A percentile compares a stretch with the other conserved stretches of the same genome.
phyloP scores from a whole-genome alignment of 2,113 vertebrate genomes.

The Triplophysa tibetana region DNA sequence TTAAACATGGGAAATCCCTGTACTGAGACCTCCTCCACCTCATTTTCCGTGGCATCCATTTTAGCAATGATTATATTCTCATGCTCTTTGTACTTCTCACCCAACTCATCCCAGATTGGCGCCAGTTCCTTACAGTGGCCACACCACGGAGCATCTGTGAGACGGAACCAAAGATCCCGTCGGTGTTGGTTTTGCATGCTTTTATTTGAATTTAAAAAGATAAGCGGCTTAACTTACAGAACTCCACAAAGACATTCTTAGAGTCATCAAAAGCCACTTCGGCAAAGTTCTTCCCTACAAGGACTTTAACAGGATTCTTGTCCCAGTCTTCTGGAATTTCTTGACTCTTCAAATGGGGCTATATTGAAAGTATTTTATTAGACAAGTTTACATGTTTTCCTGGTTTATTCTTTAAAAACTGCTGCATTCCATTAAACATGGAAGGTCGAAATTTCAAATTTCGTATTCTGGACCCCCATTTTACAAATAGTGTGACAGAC shows the following conservation, averaged over 20 bases:
- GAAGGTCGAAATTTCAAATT: not conserved
- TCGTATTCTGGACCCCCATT: not conserved
- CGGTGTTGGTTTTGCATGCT: not conserved
- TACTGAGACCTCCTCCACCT: constrained; percentile 78
- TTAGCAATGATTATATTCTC: constrained; percentile 86
- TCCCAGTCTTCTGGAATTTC: constrained; percentile 89
- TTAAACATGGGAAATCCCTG: constrained; percentile 81
- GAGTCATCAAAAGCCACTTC: constrained; percentile 84
- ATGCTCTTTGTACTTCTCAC: constrained; percentile 79
- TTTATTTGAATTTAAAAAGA: not conserved
- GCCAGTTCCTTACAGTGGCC: constrained; percentile 86
- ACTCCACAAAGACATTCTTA: constrained; percentile 92
- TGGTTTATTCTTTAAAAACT: no score
- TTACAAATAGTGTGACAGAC: no score
- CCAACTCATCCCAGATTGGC: constrained; percentile 85
- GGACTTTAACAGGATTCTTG: constrained; percentile 80
- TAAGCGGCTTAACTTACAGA: constrained; percentile 81
- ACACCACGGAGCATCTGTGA: constrained; percentile 90
- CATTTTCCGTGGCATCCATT: constrained; percentile 85
- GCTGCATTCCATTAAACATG: not conserved
- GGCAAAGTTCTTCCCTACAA: constrained; percentile 92
- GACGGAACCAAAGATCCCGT: not conserved
- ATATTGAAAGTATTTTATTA: constrained; percentile 18
- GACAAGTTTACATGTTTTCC: not conserved
- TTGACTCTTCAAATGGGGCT: constrained; percentile 81